Percentiles rank a stretch among this genome's conserved stretches.
Evolutionary conservation across 1,140 invertebrate genomes (phyloP).

Genomic region (Lamellibrachia luymesi): DNA sequence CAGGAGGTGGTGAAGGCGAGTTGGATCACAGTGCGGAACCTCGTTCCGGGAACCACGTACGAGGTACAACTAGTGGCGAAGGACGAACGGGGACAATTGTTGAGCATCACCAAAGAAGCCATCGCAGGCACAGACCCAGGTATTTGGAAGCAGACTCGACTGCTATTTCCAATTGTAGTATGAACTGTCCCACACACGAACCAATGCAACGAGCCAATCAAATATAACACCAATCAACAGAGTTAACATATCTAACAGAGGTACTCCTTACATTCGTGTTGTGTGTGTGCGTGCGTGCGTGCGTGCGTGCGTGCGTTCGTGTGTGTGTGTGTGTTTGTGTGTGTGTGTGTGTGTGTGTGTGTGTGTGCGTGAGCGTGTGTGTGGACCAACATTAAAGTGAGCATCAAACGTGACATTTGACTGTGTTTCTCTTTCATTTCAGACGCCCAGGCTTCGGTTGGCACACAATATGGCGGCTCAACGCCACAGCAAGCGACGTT

Average conservation of each 20-base stretch:
- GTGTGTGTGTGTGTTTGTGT: no score
- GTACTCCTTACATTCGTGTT: no score
- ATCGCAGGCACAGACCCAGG: slow-evolving; percentile 21
- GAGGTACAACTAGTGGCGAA: slow-evolving; percentile 23
- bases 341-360: no score
- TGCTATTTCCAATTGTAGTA: not conserved
- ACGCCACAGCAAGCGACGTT: not conserved
- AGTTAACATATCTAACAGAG: no score
- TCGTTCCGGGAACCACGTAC: slow-evolving; percentile 18
- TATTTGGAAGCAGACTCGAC: not conserved
- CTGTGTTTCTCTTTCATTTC: not conserved
- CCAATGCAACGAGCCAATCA: no score
- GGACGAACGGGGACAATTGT: slow-evolving; percentile 11
- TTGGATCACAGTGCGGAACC: slow-evolving; percentile 10
- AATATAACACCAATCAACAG: no score
- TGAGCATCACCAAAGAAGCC: slow-evolving; percentile 10
- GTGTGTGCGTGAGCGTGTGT: no score
- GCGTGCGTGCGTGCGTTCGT: no score
- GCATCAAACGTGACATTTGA: not conserved
- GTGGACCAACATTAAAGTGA: not conserved
- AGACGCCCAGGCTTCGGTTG: not conserved
- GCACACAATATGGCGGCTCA: not conserved
- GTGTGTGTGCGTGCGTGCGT: no score
- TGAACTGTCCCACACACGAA: no score
- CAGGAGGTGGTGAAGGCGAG: not conserved